These are phyloP conservation scores for Epinotia ramella DNA, from an alignment of 2,888 invertebrate species.

Conservation along the genomic window DNA sequence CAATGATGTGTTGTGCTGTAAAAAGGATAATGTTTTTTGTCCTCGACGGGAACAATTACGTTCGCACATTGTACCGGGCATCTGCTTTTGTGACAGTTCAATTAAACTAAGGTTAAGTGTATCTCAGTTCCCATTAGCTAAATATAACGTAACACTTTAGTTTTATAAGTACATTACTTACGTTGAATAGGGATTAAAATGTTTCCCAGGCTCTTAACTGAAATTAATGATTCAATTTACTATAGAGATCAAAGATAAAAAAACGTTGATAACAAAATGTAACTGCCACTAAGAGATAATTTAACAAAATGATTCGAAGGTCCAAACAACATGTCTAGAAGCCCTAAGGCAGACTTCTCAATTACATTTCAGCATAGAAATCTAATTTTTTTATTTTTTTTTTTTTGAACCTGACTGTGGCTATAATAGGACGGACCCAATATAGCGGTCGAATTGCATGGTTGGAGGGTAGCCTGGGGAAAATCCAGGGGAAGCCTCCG, in stretches of 20 bases:
- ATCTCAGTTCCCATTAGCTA: slow-evolving; percentile 22
- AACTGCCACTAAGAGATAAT: not conserved
- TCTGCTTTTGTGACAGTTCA: slow-evolving; percentile 34
- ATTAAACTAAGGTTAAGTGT: slow-evolving; percentile 35
- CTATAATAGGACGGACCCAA: too few relatives aligned
- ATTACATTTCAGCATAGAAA: too few relatives aligned
- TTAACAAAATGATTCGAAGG: not conserved
- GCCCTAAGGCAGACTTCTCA: too few relatives aligned
- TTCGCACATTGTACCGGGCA: slow-evolving; percentile 37
- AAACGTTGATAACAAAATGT: not conserved
- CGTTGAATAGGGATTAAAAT: not conserved
- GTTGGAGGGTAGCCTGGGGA: too few relatives aligned
- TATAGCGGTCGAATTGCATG: too few relatives aligned
- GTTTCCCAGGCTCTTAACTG: not conserved
- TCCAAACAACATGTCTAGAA: not conserved
- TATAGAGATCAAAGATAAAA: not conserved
- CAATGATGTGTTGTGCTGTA: slow-evolving; percentile 44
- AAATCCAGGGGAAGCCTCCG: too few relatives aligned
- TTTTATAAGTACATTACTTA: slow-evolving; percentile 1
- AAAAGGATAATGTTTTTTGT: slow-evolving; percentile 40
- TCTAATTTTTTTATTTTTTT: too few relatives aligned
- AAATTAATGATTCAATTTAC: not conserved
- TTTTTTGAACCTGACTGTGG: too few relatives aligned
- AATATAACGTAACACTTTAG: slow-evolving; percentile 3
- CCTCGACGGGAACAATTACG: slow-evolving; percentile 28